These are phyloP conservation scores for Bombus pascuorum DNA, from an alignment of 1,140 invertebrate species.

Conservation along the genomic window DNA sequence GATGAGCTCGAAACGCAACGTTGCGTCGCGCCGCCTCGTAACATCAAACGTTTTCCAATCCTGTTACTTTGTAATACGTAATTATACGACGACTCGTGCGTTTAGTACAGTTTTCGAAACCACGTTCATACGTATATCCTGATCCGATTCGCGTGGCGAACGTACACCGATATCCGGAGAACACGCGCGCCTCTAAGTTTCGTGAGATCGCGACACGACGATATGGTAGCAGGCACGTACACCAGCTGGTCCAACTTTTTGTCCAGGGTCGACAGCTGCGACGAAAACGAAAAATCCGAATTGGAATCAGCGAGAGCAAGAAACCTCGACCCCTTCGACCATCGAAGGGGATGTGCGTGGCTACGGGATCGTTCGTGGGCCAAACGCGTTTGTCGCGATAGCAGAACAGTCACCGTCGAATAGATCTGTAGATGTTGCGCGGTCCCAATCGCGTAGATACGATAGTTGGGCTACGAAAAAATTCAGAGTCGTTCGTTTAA, in stretches of 20 bases:
- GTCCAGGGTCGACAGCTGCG: slow-evolving; percentile 83
- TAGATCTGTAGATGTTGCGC: no score
- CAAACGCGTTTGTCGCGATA: no score
- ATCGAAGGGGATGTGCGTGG: no score
- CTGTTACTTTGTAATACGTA: no score
- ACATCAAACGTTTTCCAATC: no score
- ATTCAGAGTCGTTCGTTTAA: no score
- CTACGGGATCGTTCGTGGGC: no score
- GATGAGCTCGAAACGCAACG: neutral
- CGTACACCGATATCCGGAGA: neutral
- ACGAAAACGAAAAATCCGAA: slow-evolving; percentile 73
- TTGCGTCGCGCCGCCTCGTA: no score
- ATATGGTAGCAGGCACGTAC: slow-evolving; percentile 67
- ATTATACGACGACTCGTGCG: no score
- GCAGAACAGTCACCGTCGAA: no score
- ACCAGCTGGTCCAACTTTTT: slow-evolving; percentile 84
- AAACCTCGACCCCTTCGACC: slow-evolving; percentile 28
- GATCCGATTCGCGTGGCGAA: neutral
- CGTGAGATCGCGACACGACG: neutral
- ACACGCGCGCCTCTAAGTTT: slow-evolving; percentile 21
- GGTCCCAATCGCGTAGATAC: no score
- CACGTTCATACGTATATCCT: neutral
- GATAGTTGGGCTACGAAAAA: no score
- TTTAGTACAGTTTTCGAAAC: neutral
- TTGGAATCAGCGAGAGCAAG: slow-evolving; percentile 64